Evolutionary conservation across 2,113 vertebrate genomes (phyloP), one percentile per base, ranked within the genome.

Genomic region (Prietella phreatophila): DNA sequence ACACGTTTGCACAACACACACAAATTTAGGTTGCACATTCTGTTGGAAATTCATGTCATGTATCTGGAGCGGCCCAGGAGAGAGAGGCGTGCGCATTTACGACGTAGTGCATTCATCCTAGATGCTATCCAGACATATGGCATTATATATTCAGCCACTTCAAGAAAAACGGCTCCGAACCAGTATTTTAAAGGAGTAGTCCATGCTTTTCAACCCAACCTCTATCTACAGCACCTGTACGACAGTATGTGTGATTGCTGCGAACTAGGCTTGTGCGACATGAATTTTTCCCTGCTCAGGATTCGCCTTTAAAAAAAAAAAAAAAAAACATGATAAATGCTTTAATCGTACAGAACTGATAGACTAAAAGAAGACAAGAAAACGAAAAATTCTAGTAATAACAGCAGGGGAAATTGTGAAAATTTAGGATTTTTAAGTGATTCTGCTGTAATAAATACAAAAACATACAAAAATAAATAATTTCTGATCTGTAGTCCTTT

Each of bases 31-130:
- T 69, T 33, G 36, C 63, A 73, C 55, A 83, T 25, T 83, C 53
- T 75, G 56, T 87, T 83, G 83, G 36, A 87, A 87, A 87, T 87
- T 75, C 86, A 75, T 22, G 56, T 61, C 61, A 65, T 69, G 86
- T 71, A 73, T 61, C 61, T 47, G 65, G 53, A 47, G 81, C 47
- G n/a, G 20, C 76, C 85, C 36, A 50, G n/a, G 85, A 82, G 50
- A 27, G 85, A 56, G 50, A 9, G 55, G 25, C 39, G 30, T 69
- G 39, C 20, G 20, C 81, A 14, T 75, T 75, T 27, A 83, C 14
- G 13, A 83, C 39, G n/a, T 56, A 20, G 2, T 25, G 60, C 61
- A 42, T 50, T 87, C n/a, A 78, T 78, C 78, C 30, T 55, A 30
- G n/a, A 75, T 63, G 20, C 60, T 63, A 36, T 56, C 50, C 20